phyloP scores from a whole-genome alignment of 2,797 vertebrate genomes.

The Enteromius mattozi region DNA sequence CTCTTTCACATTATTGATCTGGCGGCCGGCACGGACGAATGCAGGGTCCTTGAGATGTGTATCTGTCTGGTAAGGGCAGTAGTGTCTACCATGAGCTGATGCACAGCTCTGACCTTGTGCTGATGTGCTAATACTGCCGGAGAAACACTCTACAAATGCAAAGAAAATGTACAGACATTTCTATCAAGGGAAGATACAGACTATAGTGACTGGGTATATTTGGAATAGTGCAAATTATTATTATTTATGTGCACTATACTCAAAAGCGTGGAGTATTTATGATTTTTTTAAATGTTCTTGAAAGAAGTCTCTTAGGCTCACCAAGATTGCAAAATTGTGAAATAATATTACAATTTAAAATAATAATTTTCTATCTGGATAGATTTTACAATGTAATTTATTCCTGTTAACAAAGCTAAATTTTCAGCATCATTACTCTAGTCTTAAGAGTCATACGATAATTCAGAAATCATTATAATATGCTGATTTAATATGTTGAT shows the following conservation, averaged over 20 bases:
- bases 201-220: not conserved
- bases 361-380: not conserved
- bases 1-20: slow-evolving; percentile 64
- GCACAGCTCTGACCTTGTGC: slow-evolving; percentile 58
- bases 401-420: not conserved
- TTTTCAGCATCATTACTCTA: not conserved
- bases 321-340: not conserved
- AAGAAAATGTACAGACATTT: not conserved
- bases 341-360: not conserved
- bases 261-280: not conserved
- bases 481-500: no score
- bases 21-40: slow-evolving; percentile 39
- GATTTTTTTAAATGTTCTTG: not conserved
- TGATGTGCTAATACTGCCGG: slow-evolving; percentile 45
- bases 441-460: not conserved
- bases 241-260: not conserved
- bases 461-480: not conserved
- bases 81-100: slow-evolving; percentile 46
- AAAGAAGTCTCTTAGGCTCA: not conserved
- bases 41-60: slow-evolving; percentile 61
- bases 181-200: not conserved
- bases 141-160: slow-evolving; percentile 47
- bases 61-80: slow-evolving; percentile 64
- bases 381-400: not conserved
- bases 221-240: not conserved